Conservation (phyloP, 2,888 invertebrate species). For the Tetanocera ferruginea region DNA sequence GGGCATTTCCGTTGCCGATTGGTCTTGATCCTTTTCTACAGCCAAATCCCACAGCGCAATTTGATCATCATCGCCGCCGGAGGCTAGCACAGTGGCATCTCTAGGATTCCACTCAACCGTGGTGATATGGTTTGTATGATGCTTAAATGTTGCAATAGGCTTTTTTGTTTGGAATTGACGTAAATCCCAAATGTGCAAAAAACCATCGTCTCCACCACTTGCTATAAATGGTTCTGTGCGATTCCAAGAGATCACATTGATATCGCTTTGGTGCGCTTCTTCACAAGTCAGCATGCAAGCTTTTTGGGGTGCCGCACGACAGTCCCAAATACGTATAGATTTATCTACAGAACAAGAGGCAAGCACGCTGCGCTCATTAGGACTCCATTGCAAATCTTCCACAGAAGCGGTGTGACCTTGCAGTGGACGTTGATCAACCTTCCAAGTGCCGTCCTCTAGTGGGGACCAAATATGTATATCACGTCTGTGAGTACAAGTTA, state of each 20-base stretch:
- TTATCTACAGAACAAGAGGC: slow-evolving; percentile 92
- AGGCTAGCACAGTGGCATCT: slow-evolving; percentile 94
- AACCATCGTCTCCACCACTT: slow-evolving; percentile 96
- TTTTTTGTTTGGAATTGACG: slow-evolving; percentile 83
- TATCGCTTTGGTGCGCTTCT: slow-evolving; percentile 90
- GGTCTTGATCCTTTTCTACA: slow-evolving; percentile 82
- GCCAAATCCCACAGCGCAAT: slow-evolving; percentile 97
- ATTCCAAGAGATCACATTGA: slow-evolving; percentile 99
- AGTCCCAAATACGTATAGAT: slow-evolving; percentile 96
- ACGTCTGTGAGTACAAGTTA: slow-evolving; percentile 68
- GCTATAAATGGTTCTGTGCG: slow-evolving; percentile 89
- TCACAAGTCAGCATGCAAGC: slow-evolving; percentile 92
- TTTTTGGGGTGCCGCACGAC: slow-evolving; percentile 85
- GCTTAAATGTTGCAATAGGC: slow-evolving; percentile 94
- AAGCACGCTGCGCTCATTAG: slow-evolving; percentile 90
- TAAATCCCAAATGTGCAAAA: slow-evolving; percentile 95
- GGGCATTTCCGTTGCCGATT: slow-evolving; percentile 69
- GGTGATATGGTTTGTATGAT: slow-evolving; percentile 93
- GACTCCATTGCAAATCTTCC: slow-evolving; percentile 99
- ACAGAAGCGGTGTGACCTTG: slow-evolving; percentile 92
- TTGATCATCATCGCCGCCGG: slow-evolving; percentile 94
- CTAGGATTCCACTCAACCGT: slow-evolving; percentile 97
- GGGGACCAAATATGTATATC: slow-evolving; percentile 96
- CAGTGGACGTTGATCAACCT: slow-evolving; percentile 90
- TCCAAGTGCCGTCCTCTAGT: slow-evolving; percentile 84